Evolutionary conservation across 2,797 vertebrate genomes (phyloP).

Genomic region (Silurus lanzhouensis): DNA sequence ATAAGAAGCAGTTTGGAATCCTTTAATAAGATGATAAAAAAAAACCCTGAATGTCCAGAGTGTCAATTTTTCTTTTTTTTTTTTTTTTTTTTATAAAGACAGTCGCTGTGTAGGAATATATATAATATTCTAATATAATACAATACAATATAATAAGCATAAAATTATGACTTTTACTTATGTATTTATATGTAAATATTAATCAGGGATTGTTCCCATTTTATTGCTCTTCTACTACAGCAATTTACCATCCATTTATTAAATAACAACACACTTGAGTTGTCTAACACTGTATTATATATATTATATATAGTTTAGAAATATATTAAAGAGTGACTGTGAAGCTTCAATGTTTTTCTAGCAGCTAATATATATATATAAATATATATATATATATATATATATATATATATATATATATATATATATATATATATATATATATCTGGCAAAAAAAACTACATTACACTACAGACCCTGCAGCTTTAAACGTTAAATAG

Average conservation of each 20-base stretch:
- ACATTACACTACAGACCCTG: too few species aligned
- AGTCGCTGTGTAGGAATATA: conserved; percentile 29
- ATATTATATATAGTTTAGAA: too few species aligned
- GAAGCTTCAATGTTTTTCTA: neutral
- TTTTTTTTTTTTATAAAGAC: conserved; percentile 44
- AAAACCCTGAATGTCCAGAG: conserved; percentile 50
- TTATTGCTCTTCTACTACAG: too few species aligned
- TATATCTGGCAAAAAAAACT: too few species aligned
- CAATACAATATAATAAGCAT: neutral
- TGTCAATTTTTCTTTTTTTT: conserved; percentile 39
- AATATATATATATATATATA: too few species aligned
- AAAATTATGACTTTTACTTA: neutral
- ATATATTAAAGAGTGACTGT: too few species aligned
- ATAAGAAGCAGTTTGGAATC: conserved; percentile 70
- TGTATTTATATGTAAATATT: conserved; percentile 3
- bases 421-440: too few species aligned
- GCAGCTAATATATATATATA: too few species aligned
- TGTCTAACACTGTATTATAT: too few species aligned
- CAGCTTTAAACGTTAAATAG: too few species aligned
- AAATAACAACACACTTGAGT: neutral
- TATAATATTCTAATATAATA: neutral
- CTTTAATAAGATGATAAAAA: conserved; percentile 77
- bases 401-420: too few species aligned
- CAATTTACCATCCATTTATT: neutral
- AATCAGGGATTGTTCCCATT: neutral